Base-by-base conservation (phyloP, 2,888 invertebrate genomes). In the Branchipolynoe longqiensis region DNA sequence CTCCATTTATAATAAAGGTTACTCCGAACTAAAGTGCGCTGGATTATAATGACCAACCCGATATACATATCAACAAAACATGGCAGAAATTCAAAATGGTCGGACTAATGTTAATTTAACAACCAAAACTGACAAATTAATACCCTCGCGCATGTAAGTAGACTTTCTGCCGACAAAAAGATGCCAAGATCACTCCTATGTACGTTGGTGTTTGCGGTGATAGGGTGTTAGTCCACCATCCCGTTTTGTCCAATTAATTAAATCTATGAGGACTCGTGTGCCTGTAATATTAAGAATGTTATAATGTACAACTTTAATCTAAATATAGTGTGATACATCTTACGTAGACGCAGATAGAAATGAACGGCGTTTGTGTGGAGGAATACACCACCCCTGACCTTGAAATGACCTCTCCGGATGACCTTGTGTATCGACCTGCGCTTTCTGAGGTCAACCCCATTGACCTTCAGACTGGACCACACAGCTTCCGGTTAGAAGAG, bases 401-500 rank as follows among this genome's bases (percentile, higher is more conserved):
- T 3, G 38, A 56, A n/a, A 58, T 40, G 2, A 36, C 41, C 0
- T 12, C 58, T 12, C 1, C 38, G n/a, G 82, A 4, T 14, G 82
- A 41, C 31, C 56, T 33, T 3, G 36, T n/a, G 3, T 56, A 82
- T 22, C 38, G 31, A 14, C 78, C 78, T 1, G 82, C 58, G 12
- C 86, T 89, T 38, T 87, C 89, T 6, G 85, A 59, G 28, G n/a
- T 25, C 18, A 31, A 4, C 22, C 6, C 81, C 38, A 6, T 14
- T 31, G n/a, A 6, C 14, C 87, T 91, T n/a, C 88, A 88, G 1
- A 62, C 81, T 8, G 93, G 93, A 38, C 86, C 87, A 18, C 86
- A 88, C 84, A 89, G 91, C 1, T 94, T 91, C 88, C 89, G 92
- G 25, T 89, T 94, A 25, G 93, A 92, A 85, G 94, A 94, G 6